A percentile compares a stretch with the other conserved stretches of the same genome.
phyloP scores from a whole-genome alignment of 2,113 vertebrate species.

The Cygnus atratus region DNA sequence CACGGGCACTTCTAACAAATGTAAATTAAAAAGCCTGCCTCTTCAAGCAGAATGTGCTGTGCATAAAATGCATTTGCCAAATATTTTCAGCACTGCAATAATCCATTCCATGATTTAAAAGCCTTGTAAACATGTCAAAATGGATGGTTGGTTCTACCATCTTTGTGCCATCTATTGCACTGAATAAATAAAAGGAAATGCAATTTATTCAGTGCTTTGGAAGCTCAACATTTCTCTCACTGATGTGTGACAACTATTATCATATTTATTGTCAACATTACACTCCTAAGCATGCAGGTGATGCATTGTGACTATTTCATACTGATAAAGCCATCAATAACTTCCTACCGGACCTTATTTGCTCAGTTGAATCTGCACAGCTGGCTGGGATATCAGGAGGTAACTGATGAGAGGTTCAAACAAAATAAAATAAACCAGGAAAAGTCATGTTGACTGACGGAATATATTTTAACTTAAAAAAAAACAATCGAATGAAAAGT shows the following conservation, averaged over 20 bases:
- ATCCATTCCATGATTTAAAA: conserved; percentile 69
- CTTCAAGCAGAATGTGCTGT: conserved; percentile 53
- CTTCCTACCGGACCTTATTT: conserved; percentile 72
- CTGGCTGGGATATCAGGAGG: neutral
- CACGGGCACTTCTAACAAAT: conserved; percentile 21
- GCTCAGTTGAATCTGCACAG: conserved; percentile 50
- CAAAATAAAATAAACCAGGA: neutral
- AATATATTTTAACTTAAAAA: neutral
- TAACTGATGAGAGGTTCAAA: conserved; percentile 36
- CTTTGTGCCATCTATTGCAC: conserved; percentile 72
- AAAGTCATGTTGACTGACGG: neutral
- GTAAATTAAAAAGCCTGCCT: conserved; percentile 62
- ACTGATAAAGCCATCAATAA: conserved; percentile 88
- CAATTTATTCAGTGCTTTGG: conserved; percentile 80
- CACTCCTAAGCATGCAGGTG: conserved; percentile 81
- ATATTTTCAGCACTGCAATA: conserved; percentile 48
- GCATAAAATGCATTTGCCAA: conserved; percentile 63
- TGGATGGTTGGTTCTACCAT: conserved; percentile 70
- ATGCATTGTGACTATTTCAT: conserved; percentile 77
- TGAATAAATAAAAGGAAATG: conserved; percentile 81
- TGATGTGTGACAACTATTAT: conserved; percentile 87
- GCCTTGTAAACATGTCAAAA: conserved; percentile 67
- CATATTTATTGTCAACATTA: conserved; percentile 87
- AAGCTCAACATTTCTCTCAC: conserved; percentile 79
- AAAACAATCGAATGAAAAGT: neutral